Conservation (phyloP, 2,888 invertebrate species). For the Liodrosophila aerea region DNA sequence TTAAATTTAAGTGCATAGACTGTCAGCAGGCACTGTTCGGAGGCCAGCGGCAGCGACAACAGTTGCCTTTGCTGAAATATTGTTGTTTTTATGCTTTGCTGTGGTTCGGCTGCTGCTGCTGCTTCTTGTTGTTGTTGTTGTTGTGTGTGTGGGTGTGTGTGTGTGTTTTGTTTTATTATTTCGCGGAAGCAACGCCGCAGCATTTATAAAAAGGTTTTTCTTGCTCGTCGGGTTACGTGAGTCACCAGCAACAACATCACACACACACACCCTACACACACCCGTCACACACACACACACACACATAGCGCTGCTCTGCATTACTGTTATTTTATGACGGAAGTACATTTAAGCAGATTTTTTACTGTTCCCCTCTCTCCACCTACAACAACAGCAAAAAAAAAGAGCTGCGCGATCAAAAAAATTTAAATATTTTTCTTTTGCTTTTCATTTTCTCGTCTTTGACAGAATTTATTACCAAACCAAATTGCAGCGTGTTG, state of each 20-base stretch:
- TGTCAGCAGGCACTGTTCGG: neutral
- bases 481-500: slow-evolving; percentile 47
- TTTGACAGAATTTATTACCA: slow-evolving; percentile 67
- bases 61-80: too few species aligned
- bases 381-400: slow-evolving; percentile 12
- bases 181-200: slow-evolving; percentile 63
- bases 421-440: slow-evolving; percentile 21
- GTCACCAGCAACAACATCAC: slow-evolving; percentile 29
- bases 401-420: neutral
- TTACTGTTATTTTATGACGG: slow-evolving; percentile 76
- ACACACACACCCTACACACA: slow-evolving; percentile 19
- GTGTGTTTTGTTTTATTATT: slow-evolving; percentile 66
- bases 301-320: slow-evolving; percentile 49
- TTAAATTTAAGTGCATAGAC: too few species aligned
- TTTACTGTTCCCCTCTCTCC: slow-evolving; percentile 15
- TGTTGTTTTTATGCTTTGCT: too few species aligned
- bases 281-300: slow-evolving; percentile 12
- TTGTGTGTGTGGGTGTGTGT: slow-evolving; percentile 1
- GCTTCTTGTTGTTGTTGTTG: neutral
- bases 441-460: slow-evolving; percentile 53
- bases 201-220: slow-evolving; percentile 74
- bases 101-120: too few species aligned
- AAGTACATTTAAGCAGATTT: slow-evolving; percentile 75
- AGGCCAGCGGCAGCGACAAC: slow-evolving; percentile 1
- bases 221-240: slow-evolving; percentile 67